phyloP scores from a whole-genome alignment of 2,888 invertebrate genomes.

The Spatulosminthurus flaviceps region DNA sequence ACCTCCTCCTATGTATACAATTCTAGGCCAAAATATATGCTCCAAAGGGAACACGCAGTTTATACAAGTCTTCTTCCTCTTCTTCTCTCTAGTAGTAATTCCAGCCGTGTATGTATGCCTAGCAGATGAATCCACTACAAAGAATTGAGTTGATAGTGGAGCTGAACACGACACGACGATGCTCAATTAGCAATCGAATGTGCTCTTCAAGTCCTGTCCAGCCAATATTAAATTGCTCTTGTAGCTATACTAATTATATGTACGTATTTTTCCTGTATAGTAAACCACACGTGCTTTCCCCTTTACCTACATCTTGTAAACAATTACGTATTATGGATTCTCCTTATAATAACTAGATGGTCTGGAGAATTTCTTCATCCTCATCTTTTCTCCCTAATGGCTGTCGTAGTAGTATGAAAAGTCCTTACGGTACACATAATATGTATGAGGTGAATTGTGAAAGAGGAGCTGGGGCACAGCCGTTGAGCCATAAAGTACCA shows the following conservation, averaged over 20 bases:
- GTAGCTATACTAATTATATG: conserved; percentile 12
- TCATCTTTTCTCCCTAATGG: conserved; percentile 41
- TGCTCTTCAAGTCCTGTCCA: conserved; percentile 10
- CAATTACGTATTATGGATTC: no score
- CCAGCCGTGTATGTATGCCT: no score
- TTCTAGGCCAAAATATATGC: no score
- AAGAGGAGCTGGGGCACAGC: conserved; percentile 9
- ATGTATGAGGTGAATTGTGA: background rate
- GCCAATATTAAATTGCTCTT: background rate
- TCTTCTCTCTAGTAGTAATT: no score
- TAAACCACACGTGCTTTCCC: no score
- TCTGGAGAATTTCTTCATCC: conserved; percentile 35
- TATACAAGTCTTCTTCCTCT: no score
- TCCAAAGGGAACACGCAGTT: no score
- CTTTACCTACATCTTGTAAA: no score
- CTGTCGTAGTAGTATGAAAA: conserved; percentile 1
- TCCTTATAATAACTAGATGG: conserved; percentile 19
- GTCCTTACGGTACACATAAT: background rate
- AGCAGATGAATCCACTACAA: no score
- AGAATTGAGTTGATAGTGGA: background rate
- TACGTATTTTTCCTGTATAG: no score
- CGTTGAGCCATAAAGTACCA: conserved; percentile 8
- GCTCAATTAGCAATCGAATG: conserved; percentile 28
- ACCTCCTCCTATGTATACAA: no score
- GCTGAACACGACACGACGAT: conserved; percentile 8